These are phyloP conservation scores for Callocephalon fimbriatum DNA, from an alignment of 2,113 vertebrate genomes.

Conservation along the genomic window DNA sequence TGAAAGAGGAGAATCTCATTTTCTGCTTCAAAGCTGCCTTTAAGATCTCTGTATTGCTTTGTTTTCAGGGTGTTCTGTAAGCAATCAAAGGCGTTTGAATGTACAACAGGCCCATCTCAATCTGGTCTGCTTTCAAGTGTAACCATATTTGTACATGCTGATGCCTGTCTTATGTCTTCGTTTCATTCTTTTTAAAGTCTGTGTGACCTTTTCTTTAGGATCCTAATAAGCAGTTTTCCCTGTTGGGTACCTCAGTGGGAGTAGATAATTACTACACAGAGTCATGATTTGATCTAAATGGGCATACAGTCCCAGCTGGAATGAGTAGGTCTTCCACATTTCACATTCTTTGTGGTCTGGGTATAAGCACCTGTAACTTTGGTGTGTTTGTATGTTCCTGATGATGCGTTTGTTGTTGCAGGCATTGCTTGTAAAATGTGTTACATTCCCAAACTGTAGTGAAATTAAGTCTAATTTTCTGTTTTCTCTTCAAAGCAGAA, in stretches of 20 bases:
- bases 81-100: slow-evolving; percentile 29
- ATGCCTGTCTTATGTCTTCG: slow-evolving; percentile 28
- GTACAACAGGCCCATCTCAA: background rate
- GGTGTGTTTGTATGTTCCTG: background rate
- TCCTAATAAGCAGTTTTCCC: slow-evolving; percentile 46
- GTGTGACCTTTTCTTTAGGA: slow-evolving; percentile 41
- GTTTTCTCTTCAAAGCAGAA: background rate
- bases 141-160: slow-evolving; percentile 44
- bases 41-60: background rate
- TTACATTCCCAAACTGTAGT: background rate
- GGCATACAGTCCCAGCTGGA: background rate
- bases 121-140: slow-evolving; percentile 27
- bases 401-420: background rate
- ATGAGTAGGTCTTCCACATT: background rate
- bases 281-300: background rate
- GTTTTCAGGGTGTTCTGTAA: slow-evolving; percentile 26
- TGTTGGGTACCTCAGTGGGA: background rate
- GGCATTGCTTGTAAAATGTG: background rate
- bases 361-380: background rate
- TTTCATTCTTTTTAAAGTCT: slow-evolving; percentile 15
- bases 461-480: background rate
- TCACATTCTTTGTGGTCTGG: background rate
- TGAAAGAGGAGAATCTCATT: slow-evolving; percentile 29
- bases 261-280: background rate
- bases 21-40: slow-evolving; percentile 57